Conservation (phyloP, 2,888 invertebrate genomes). For the Capitulum mitella region DNA sequence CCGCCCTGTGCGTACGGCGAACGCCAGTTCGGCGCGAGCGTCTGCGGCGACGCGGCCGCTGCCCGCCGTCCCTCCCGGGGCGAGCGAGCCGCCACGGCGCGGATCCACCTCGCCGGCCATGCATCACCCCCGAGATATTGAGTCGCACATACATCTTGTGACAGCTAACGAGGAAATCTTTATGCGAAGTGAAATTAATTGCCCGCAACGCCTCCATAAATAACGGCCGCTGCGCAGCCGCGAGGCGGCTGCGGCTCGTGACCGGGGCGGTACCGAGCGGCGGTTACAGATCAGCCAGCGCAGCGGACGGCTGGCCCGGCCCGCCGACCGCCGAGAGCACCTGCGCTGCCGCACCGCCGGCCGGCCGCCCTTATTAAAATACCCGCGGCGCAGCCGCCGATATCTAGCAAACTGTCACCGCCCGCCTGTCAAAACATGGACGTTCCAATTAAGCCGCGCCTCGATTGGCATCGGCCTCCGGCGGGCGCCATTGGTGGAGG, state of each 20-base stretch:
- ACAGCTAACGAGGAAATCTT: constrained; percentile 11
- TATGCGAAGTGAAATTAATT: constrained; percentile 3
- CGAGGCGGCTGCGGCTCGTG: not conserved
- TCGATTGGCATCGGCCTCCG: not conserved
- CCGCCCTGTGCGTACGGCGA: too few species aligned
- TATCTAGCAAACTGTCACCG: not conserved
- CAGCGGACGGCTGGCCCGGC: too few species aligned
- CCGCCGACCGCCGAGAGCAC: too few species aligned
- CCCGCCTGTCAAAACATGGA: constrained; percentile 7
- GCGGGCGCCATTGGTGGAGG: not conserved
- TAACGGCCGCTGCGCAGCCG: not conserved
- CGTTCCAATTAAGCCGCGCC: not conserved
- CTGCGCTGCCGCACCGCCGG: not conserved
- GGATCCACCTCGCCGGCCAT: not conserved
- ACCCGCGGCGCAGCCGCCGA: not conserved
- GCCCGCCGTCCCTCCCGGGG: too few species aligned
- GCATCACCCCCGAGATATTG: not conserved
- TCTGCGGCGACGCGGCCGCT: too few species aligned
- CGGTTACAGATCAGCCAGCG: too few species aligned
- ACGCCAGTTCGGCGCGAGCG: too few species aligned
- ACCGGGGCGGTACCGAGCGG: not conserved
- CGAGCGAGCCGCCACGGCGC: too few species aligned
- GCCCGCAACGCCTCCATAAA: constrained; percentile 5
- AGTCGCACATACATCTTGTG: constrained; percentile 15
- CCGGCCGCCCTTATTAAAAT: not conserved